Evolutionary conservation across 2,797 vertebrate species (phyloP), one percentile per base, ranked within the genome.

Genomic region (Amazona finschi): DNA sequence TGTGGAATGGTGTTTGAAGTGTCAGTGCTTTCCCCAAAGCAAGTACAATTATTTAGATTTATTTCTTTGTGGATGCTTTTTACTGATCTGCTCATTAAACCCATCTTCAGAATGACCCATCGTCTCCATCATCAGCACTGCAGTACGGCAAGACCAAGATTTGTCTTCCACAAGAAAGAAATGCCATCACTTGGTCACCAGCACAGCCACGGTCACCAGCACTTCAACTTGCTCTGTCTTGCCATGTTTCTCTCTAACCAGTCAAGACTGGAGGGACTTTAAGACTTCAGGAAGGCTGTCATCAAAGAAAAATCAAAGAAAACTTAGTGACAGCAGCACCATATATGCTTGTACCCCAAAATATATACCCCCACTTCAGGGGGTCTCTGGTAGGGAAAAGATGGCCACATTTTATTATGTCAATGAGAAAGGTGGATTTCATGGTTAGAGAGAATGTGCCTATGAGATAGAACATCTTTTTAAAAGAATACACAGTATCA

Each of bases 91-190:
- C 46, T 58, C 33, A 38, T 17, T 52, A 91, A 94, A 76, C 11
- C 5, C 25, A 39, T 44, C 33, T 43, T 72, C 55, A 76, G 36
- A 47, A 62, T 15, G 27, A 46, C 27, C 65, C 30, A 64, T 44
- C 2, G 1, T 31, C 33, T 38, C 52, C 70, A 58, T 4, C 8
- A 14, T 33, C 60, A 58, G 31, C 24, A 11, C 46, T 9, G 5
- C 62, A 61, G 46, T 2, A 67, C 14, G 22, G 25, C 79, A 33
- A 90, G 58, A n/a, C 25, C 0, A 0, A 85, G n/a, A 49, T 8
- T 20, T 0, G 0, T 43, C 25, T 81, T 49, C 41, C 1, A 1
- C 12, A 36, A 30, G n/a, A 86, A 58, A 71, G 47, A 41, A 49
- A 33, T 2, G 0, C 16, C 17, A 0, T 30, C 15, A 33, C 84